phyloP scores from a whole-genome alignment of 1,140 invertebrate species.

The Limonius californicus region DNA sequence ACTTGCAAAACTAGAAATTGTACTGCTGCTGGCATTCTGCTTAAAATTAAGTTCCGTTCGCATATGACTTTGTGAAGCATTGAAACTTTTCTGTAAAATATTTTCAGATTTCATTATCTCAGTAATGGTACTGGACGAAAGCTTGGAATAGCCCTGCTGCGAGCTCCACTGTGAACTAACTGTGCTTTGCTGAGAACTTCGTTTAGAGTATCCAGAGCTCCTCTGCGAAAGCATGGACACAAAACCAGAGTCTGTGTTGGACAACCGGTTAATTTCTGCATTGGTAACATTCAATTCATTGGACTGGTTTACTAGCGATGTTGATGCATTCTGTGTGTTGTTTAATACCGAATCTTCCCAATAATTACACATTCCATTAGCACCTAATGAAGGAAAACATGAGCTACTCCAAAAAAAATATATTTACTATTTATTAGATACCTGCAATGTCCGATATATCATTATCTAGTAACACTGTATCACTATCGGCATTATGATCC shows the following conservation, averaged over 20 bases:
- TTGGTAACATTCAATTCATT: constrained; percentile 35
- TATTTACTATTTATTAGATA: too few relatives aligned
- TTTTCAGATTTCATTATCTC: constrained; percentile 37
- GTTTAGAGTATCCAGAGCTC: constrained; percentile 59
- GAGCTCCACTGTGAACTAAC: constrained; percentile 49
- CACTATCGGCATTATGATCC: constrained; percentile 49
- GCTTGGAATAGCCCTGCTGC: neutral
- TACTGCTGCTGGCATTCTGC: constrained; percentile 33
- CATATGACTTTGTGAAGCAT: neutral
- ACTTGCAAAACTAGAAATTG: constrained; percentile 23
- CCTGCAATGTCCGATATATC: constrained; percentile 40
- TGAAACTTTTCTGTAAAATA: constrained; percentile 20
- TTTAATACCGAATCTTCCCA: constrained; percentile 39
- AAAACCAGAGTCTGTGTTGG: constrained; percentile 63
- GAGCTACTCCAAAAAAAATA: too few relatives aligned
- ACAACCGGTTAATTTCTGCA: constrained; percentile 40
- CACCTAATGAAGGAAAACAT: constrained; percentile 23
- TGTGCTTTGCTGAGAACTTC: constrained; percentile 56
- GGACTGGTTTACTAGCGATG: constrained; percentile 35
- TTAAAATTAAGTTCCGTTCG: constrained; percentile 21
- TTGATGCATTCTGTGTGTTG: constrained; percentile 27
- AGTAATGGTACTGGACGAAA: constrained; percentile 6
- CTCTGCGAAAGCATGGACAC: constrained; percentile 65
- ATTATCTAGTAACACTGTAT: constrained; percentile 36
- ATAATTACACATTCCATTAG: constrained; percentile 32